A percentile compares a stretch with the other conserved stretches of the same genome.
phyloP scores from a whole-genome alignment of 2,797 vertebrate species.

The Sciaenops ocellatus region DNA sequence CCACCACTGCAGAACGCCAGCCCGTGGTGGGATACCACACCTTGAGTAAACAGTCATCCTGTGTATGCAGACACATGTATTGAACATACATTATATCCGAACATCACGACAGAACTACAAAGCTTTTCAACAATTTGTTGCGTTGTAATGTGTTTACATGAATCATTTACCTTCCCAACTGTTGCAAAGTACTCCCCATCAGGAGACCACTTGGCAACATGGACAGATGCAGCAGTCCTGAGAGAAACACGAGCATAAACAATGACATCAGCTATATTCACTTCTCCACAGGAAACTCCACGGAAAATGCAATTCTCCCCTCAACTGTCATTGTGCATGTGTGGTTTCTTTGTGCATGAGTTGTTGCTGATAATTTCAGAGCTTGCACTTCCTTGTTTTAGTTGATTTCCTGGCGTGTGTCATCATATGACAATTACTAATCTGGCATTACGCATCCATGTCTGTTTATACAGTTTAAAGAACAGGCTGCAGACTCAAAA shows the following conservation, averaged over 20 bases:
- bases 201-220: conserved; percentile 96
- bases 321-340: conserved; percentile 15
- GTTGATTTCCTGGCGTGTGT: conserved; percentile 33
- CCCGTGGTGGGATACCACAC: conserved; percentile 97
- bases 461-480: conserved; percentile 54
- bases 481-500: conserved; percentile 18
- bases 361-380: conserved; percentile 21
- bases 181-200: conserved; percentile 99
- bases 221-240: conserved; percentile 93
- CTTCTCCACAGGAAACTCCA: conserved; percentile 37
- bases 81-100: background rate
- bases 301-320: background rate
- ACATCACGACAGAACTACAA: background rate
- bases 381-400: conserved; percentile 53
- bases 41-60: conserved; percentile 98
- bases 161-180: conserved; percentile 91
- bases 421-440: conserved; percentile 63
- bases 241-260: conserved; percentile 54
- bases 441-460: conserved; percentile 3
- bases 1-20: conserved; percentile 95
- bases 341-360: background rate
- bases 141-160: background rate
- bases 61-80: conserved; percentile 30
- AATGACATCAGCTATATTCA: conserved; percentile 48
- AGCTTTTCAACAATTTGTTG: background rate